Base-by-base conservation (phyloP, 2,888 invertebrate genomes). In the Cataglyphis cursor region DNA sequence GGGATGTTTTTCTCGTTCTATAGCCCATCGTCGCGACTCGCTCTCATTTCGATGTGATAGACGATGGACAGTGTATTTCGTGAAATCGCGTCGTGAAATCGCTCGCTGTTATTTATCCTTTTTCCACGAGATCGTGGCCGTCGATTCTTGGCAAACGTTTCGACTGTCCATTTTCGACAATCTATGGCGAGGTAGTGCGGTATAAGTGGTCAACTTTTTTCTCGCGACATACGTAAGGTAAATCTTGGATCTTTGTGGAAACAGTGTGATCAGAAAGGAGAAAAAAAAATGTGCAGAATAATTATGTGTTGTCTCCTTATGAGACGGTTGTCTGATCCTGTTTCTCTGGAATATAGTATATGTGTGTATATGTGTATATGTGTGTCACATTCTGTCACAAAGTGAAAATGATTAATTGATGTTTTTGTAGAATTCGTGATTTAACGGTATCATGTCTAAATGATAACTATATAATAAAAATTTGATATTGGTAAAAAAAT, bases 41-140 rank as follows among this genome's bases (percentile, higher is more conserved):
- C 59, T 65, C 38, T 31, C 65, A 81, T 81, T 73, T 41, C 81
- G 38, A n/a, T 38, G 65, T 28, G 76, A 38, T 65, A 54, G 18
- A 44, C 41, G 28, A 28, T 15, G n/a, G 12, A 51, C 6, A 15
- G 38, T 41, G 65, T 10, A 24, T 38, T 41, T 76, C 57, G 28
- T 28, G 28, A 28, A 28, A 28, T 28, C 28, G 41, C 54, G 28
- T 28, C 54, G 21, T 51, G 68, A 65, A 65, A 44, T 28, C 28
- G 44, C 24, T 51, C 8, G 12, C 38, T 6, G 24, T 18, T n/a
- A 15, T 35, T 62, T 38, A 28, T 8, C 21, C 12, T 54, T 64
- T 51, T 35, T 5, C 2, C 61, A 15, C 21, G n/a, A 54, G 38
- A 35, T 21, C 28, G 59, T 8, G n/a, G 41, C 54, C 38, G 21